A percentile compares a stretch with the other conserved stretches of the same genome.
These are phyloP conservation scores for Mesodorylaimus sp. DNA, from an alignment of 2,888 invertebrate species.

Conservation along the genomic window DNA sequence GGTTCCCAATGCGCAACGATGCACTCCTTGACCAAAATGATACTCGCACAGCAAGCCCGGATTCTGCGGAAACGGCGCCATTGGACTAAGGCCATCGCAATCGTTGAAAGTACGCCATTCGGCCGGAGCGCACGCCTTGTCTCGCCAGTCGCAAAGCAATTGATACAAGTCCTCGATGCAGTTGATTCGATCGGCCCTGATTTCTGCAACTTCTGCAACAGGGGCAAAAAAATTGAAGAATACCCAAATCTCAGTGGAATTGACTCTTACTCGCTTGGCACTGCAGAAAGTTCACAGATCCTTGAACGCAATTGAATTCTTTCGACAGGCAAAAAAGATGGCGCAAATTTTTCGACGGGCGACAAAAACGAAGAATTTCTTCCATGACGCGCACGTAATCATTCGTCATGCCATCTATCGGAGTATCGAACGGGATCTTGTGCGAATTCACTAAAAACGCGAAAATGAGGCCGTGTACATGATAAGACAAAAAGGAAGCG, in stretches of 20 bases:
- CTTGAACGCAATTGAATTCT: slow-evolving; percentile 1
- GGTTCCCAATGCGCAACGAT: not conserved
- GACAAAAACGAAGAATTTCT: too few species aligned
- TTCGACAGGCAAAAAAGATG: too few species aligned
- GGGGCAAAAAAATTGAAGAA: not conserved
- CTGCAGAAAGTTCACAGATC: not conserved
- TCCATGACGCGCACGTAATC: too few species aligned
- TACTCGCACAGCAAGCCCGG: not conserved
- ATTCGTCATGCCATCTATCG: too few species aligned
- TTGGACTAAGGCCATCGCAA: not conserved
- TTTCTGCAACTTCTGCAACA: not conserved
- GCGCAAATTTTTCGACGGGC: too few species aligned
- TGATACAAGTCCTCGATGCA: slow-evolving; percentile 1
- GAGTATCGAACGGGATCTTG: too few species aligned
- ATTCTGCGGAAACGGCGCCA: not conserved
- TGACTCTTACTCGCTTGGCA: not conserved
- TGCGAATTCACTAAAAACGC: too few species aligned
- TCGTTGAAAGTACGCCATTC: not conserved
- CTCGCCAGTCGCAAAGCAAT: not conserved
- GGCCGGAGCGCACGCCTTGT: not conserved
- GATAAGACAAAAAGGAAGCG: too few species aligned
- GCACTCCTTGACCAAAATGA: not conserved
- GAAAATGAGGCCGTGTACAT: too few species aligned
- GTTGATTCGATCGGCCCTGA: not conserved
- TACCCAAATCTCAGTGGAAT: not conserved